Evolutionary conservation across 2,888 invertebrate species (phyloP).

Genomic region (Pammene fasciana): DNA sequence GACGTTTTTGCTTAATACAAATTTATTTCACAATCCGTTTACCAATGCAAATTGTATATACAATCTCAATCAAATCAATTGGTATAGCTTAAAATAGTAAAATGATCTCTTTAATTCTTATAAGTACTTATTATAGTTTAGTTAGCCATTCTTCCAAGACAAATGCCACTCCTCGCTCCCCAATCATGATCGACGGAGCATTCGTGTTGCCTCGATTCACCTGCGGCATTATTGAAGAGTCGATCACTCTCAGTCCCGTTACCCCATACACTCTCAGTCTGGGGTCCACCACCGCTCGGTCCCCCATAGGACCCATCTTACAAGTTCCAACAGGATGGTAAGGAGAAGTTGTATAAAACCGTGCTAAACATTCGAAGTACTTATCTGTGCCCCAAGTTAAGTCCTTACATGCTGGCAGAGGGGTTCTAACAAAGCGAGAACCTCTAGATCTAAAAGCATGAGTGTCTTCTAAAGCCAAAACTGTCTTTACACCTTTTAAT

Average conservation of each 20-base stretch:
- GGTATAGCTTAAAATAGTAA: too few species aligned
- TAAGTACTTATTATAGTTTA: slow-evolving; percentile 18
- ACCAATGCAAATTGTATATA: too few species aligned
- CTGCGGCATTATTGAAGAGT: slow-evolving; percentile 91
- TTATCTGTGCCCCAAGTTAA: slow-evolving; percentile 83
- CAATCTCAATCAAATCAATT: too few species aligned
- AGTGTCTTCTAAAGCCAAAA: slow-evolving; percentile 82
- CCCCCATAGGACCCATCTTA: slow-evolving; percentile 81
- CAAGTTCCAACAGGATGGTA: slow-evolving; percentile 74
- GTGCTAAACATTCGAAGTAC: slow-evolving; percentile 86
- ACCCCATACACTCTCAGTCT: slow-evolving; percentile 86
- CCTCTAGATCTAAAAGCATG: slow-evolving; percentile 82
- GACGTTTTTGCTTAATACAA: too few species aligned
- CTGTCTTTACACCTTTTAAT: slow-evolving; percentile 83
- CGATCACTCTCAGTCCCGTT: slow-evolving; percentile 85
- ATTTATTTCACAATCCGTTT: too few species aligned
- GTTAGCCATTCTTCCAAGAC: slow-evolving; percentile 60
- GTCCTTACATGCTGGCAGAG: slow-evolving; percentile 83
- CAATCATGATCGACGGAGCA: slow-evolving; percentile 91
- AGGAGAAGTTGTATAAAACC: slow-evolving; percentile 80
- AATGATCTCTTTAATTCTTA: too few species aligned
- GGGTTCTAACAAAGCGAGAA: slow-evolving; percentile 77
- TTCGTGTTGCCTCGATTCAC: slow-evolving; percentile 91
- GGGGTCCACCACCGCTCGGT: slow-evolving; percentile 87
- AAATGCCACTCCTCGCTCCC: slow-evolving; percentile 76